Evolutionary conservation across 30 jellyfish, hydroid and myxozoan genomes (phyloP).

Genomic region (Rhopilema esculentum): DNA sequence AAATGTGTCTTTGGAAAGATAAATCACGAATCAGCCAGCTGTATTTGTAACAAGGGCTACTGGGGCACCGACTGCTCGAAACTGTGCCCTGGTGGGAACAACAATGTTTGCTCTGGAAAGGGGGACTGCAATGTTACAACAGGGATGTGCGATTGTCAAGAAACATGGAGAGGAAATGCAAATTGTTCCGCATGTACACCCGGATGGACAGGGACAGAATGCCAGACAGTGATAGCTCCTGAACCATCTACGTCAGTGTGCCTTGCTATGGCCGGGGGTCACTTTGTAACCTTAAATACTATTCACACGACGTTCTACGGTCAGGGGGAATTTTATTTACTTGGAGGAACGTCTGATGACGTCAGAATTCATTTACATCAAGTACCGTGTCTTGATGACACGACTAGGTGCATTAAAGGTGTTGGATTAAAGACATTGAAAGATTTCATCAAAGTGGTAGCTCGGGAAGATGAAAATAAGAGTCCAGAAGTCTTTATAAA

Average conservation of each 20-base stretch:
- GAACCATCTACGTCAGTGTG: constrained; percentile 65
- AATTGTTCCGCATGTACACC: constrained; percentile 72
- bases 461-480: constrained; percentile 28
- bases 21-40: constrained; percentile 5
- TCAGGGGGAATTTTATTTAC: constrained; percentile 64
- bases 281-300: constrained; percentile 50
- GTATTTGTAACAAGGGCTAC: constrained; percentile 63
- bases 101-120: constrained; percentile 47
- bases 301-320: constrained; percentile 75
- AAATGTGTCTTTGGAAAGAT: constrained; percentile 57
- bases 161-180: constrained; percentile 70
- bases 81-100: constrained; percentile 61
- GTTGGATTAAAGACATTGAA: constrained; percentile 24
- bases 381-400: constrained; percentile 60
- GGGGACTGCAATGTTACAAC: constrained; percentile 68
- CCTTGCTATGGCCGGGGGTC: constrained; percentile 72
- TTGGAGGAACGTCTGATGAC: constrained; percentile 8
- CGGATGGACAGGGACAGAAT: constrained; percentile 76
- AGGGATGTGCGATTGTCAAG: constrained; percentile 74
- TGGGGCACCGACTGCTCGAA: constrained; percentile 70
- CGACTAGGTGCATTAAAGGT: constrained; percentile 49
- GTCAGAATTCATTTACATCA: constrained; percentile 50
- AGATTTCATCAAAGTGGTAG: constrained; percentile 1
- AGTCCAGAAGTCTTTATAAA: constrained; percentile 7
- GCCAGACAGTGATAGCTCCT: constrained; percentile 61